These are phyloP conservation scores for Macropus fuliginosus DNA, from an alignment of 2,797 vertebrate species.

Conservation along the genomic window DNA sequence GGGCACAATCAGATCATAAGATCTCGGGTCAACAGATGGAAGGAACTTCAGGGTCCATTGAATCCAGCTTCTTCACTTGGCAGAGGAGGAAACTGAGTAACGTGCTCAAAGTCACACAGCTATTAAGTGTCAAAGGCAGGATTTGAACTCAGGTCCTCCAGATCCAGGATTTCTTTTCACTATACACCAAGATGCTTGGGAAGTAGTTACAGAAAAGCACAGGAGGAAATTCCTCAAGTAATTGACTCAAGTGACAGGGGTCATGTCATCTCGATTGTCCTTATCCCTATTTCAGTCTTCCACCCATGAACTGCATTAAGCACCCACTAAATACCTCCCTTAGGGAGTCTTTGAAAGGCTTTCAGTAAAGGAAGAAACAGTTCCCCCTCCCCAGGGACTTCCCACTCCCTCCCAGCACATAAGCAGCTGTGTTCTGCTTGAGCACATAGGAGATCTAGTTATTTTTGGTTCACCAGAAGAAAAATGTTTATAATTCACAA, in stretches of 20 bases:
- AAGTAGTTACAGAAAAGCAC: background rate
- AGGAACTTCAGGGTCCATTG: background rate
- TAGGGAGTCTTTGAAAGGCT: background rate
- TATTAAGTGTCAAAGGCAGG: background rate
- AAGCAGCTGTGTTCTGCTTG: slow-evolving; percentile 56
- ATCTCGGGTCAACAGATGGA: background rate
- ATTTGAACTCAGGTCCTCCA: background rate
- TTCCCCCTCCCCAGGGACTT: background rate
- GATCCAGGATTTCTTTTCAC: background rate
- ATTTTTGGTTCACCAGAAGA: slow-evolving; percentile 66
- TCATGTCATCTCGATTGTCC: background rate
- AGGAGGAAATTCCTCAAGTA: background rate
- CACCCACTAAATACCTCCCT: background rate
- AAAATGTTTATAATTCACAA: slow-evolving; percentile 69
- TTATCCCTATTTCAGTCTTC: background rate
- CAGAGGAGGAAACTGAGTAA: background rate
- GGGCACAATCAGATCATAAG: background rate
- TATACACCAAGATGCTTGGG: background rate
- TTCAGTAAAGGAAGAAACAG: background rate
- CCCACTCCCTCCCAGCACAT: slow-evolving; percentile 7
- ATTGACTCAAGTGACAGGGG: background rate
- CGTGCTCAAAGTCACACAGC: background rate
- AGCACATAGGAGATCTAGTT: slow-evolving; percentile 58
- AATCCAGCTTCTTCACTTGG: background rate
- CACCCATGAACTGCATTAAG: background rate